Percentiles rank a stretch among this genome's conserved stretches.
These are phyloP conservation scores for Balaenoptera acutorostrata DNA, from an alignment of 2,113 vertebrate genomes.

Conservation along the genomic window DNA sequence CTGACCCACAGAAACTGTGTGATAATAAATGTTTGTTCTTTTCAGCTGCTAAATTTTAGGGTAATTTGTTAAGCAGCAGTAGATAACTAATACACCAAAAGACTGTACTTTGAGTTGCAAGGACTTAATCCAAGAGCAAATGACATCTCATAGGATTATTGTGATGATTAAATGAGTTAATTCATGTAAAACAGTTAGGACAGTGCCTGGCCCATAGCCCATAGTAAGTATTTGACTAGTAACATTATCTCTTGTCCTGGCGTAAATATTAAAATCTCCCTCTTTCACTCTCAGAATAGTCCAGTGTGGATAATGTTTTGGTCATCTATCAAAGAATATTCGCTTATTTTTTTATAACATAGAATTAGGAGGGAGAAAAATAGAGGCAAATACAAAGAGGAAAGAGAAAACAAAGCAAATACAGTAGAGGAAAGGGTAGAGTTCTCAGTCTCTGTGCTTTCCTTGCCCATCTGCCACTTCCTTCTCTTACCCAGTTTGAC, in stretches of 20 bases:
- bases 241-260: neutral
- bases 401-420: neutral
- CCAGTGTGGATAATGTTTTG: neutral
- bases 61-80: neutral
- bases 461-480: too few relatives aligned
- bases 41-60: neutral
- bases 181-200: neutral
- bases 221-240: neutral
- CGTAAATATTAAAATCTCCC: neutral
- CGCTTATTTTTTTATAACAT: neutral
- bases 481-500: slow-evolving; percentile 80
- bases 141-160: neutral
- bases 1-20: neutral
- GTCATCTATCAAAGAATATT: neutral
- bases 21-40: neutral
- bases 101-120: neutral
- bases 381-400: neutral
- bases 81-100: neutral
- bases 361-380: neutral
- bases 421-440: neutral
- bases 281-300: neutral
- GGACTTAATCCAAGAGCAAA: neutral
- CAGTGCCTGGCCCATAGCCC: neutral
- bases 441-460: neutral
- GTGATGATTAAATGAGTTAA: neutral